Evolutionary conservation across 2,113 vertebrate genomes (phyloP).

Genomic region (Noctilio leporinus): DNA sequence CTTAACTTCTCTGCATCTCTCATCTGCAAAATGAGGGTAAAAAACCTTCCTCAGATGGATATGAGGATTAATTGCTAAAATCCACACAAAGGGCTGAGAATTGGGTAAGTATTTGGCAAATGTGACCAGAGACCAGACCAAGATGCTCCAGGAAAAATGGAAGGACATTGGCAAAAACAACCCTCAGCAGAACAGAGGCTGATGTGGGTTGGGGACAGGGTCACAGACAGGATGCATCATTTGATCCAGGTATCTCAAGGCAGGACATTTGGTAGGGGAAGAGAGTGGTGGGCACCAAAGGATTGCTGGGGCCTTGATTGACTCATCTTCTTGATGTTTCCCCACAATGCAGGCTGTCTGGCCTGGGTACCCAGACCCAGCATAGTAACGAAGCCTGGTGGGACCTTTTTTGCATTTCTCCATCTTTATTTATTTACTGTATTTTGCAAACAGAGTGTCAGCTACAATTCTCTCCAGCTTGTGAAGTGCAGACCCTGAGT

Average conservation of each 20-base stretch:
- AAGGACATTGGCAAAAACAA: not conserved
- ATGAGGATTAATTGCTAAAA: not conserved
- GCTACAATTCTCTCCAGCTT: not conserved
- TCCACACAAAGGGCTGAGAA: not conserved
- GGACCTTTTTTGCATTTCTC: not conserved
- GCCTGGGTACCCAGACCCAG: not conserved
- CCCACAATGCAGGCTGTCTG: too few relatives aligned
- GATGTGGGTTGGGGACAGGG: too few relatives aligned
- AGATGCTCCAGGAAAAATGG: not conserved
- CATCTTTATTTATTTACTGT: not conserved
- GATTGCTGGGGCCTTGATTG: not conserved
- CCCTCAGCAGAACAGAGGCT: not conserved
- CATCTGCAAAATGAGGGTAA: not conserved
- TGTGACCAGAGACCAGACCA: not conserved
- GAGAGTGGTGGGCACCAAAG: not conserved
- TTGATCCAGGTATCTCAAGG: not conserved
- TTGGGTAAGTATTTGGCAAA: not conserved
- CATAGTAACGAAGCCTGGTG: not conserved
- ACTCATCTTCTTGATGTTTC: not conserved
- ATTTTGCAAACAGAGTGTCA: not conserved
- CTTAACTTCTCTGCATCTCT: not conserved
- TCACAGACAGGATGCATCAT: not conserved
- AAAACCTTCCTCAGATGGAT: not conserved
- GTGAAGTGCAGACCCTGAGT: not conserved
- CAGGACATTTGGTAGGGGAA: not conserved